A percentile compares a stretch with the other conserved stretches of the same genome.
These are phyloP conservation scores for Mionectes olivaceus DNA, from an alignment of 2,797 vertebrate species.

Conservation along the genomic window DNA sequence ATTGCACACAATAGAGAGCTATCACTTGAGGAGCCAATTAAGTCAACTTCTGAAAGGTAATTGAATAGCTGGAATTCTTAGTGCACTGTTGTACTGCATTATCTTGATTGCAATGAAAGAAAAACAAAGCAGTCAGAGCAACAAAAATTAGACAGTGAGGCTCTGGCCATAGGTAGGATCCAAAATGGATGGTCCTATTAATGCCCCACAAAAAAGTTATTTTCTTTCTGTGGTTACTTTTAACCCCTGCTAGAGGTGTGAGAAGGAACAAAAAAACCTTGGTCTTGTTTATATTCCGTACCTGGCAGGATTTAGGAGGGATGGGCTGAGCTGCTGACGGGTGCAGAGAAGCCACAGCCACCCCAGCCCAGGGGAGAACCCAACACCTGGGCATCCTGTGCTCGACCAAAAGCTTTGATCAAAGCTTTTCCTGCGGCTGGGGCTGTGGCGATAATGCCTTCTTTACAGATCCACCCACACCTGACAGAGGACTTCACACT, in stretches of 20 bases:
- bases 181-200: background rate
- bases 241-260: background rate
- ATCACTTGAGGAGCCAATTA: slow-evolving; percentile 68
- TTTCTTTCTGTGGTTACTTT: background rate
- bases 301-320: background rate
- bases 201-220: rapidly evolving
- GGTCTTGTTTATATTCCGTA: background rate
- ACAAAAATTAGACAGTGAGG: slow-evolving; percentile 13
- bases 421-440: background rate
- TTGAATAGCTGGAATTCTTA: slow-evolving; percentile 65
- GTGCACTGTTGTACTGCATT: slow-evolving; percentile 47
- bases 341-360: background rate
- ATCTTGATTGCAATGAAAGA: slow-evolving; percentile 60
- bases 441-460: background rate
- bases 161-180: background rate
- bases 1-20: slow-evolving; percentile 66
- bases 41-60: slow-evolving; percentile 65
- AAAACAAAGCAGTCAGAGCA: slow-evolving; percentile 27
- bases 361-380: background rate
- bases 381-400: background rate
- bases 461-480: rapidly evolving
- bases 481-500: background rate
- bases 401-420: background rate
- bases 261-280: background rate
- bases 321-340: background rate